Conservation (phyloP, 2,113 vertebrate species). For the Anarhynchus alexandrinus region DNA sequence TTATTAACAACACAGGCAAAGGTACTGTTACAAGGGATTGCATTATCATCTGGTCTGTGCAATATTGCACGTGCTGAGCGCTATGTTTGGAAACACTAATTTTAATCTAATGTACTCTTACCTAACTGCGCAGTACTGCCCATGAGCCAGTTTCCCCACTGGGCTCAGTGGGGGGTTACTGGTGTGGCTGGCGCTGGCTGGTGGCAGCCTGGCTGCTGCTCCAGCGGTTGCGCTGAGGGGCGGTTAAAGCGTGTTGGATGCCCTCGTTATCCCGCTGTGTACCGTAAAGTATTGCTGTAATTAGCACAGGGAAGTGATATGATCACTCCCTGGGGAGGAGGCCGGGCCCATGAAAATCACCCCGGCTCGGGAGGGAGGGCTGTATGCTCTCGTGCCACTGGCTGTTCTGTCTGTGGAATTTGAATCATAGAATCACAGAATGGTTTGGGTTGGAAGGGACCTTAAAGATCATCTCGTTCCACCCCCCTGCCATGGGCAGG, state of each 20-base stretch:
- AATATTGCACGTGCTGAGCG: background rate
- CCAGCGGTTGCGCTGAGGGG: no score
- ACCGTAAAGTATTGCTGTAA: fast-evolving
- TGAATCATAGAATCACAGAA: no score
- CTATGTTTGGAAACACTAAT: background rate
- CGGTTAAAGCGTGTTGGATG: fast-evolving
- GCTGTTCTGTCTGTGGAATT: background rate
- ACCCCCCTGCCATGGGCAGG: no score
- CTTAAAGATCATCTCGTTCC: no score
- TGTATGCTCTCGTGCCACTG: background rate
- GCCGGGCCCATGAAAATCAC: fast-evolving
- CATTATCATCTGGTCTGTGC: background rate
- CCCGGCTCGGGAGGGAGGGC: background rate
- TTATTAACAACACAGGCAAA: background rate
- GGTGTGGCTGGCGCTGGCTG: background rate
- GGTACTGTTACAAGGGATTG: background rate
- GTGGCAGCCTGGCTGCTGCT: background rate
- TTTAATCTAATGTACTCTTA: background rate
- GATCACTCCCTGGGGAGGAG: background rate
- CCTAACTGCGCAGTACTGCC: background rate
- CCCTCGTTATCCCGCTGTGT: fast-evolving
- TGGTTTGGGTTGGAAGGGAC: no score
- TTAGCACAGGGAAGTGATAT: background rate
- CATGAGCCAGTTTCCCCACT: background rate
- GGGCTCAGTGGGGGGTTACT: background rate